phyloP scores from a whole-genome alignment of 2,113 vertebrate species.

The Anolis carolinensis region DNA sequence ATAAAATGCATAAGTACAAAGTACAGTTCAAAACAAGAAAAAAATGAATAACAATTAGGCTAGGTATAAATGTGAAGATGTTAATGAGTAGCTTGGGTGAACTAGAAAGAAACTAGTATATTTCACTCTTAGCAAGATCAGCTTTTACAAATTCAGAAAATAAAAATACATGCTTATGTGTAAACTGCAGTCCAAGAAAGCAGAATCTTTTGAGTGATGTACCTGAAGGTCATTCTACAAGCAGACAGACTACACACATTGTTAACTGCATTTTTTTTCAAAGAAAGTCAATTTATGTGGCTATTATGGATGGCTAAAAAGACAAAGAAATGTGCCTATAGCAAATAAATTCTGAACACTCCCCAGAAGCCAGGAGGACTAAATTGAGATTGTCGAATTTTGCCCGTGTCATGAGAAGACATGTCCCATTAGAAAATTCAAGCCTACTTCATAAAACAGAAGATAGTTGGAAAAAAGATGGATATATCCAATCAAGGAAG shows the following conservation, averaged over 20 bases:
- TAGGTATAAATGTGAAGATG: slow-evolving; percentile 12
- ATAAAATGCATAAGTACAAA: slow-evolving; percentile 11
- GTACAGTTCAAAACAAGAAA: background rate
- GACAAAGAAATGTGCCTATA: no score
- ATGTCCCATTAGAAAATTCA: no score
- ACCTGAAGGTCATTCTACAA: slow-evolving; percentile 5
- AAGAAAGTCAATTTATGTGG: no score
- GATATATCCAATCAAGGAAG: no score
- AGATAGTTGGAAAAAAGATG: no score
- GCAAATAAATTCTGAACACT: no score
- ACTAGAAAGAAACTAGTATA: slow-evolving; percentile 40
- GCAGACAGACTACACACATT: background rate
- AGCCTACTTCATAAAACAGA: no score
- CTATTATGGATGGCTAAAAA: no score
- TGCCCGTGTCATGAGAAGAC: no score
- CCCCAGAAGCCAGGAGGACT: no score
- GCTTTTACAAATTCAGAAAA: slow-evolving; percentile 44
- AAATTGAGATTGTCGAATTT: no score
- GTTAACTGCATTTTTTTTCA: background rate
- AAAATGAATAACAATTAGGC: background rate
- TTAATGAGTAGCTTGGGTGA: slow-evolving; percentile 40
- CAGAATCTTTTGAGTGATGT: slow-evolving; percentile 33
- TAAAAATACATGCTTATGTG: slow-evolving; percentile 51
- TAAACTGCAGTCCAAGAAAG: slow-evolving; percentile 43
- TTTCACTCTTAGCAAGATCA: slow-evolving; percentile 38